Evolutionary conservation across 2,888 invertebrate species (phyloP).

Genomic region (Agrenia bidenticulata): DNA sequence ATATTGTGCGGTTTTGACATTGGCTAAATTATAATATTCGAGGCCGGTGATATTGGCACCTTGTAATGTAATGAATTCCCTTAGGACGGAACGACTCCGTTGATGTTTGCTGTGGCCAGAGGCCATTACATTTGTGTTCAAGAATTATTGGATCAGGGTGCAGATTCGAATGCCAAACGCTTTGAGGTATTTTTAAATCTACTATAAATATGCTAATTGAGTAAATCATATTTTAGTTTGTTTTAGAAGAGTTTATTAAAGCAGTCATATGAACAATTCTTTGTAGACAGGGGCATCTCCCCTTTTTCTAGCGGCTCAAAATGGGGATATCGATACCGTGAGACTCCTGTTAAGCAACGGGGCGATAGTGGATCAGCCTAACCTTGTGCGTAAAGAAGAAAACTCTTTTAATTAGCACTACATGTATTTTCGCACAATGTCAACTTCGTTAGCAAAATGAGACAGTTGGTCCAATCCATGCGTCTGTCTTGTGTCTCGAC

Average conservation of each 20-base stretch:
- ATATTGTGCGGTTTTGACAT: constrained; percentile 56
- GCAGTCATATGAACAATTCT: too few relatives aligned
- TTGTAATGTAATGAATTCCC: not conserved
- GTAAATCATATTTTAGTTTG: too few relatives aligned
- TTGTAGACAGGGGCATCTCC: constrained; percentile 84
- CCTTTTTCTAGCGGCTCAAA: constrained; percentile 91
- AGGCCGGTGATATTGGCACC: too few relatives aligned
- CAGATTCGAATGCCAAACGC: constrained; percentile 80
- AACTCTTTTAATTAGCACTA: constrained; percentile 7
- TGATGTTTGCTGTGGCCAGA: constrained; percentile 87
- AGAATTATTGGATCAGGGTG: constrained; percentile 85
- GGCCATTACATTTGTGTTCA: constrained; percentile 84
- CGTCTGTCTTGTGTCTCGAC: too few relatives aligned
- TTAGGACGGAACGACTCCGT: constrained; percentile 91
- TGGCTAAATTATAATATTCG: too few relatives aligned
- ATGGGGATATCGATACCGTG: constrained; percentile 83
- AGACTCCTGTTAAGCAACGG: constrained; percentile 74
- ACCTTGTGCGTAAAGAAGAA: constrained; percentile 64
- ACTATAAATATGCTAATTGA: too few relatives aligned
- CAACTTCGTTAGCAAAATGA: not conserved
- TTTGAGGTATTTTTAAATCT: too few relatives aligned
- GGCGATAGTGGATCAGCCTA: constrained; percentile 74
- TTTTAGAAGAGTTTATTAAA: too few relatives aligned
- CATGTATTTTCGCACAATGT: too few relatives aligned
- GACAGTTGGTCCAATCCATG: not conserved